These are phyloP conservation scores for Calidris pygmaea DNA, from an alignment of 2,113 vertebrate genomes.

Conservation along the genomic window DNA sequence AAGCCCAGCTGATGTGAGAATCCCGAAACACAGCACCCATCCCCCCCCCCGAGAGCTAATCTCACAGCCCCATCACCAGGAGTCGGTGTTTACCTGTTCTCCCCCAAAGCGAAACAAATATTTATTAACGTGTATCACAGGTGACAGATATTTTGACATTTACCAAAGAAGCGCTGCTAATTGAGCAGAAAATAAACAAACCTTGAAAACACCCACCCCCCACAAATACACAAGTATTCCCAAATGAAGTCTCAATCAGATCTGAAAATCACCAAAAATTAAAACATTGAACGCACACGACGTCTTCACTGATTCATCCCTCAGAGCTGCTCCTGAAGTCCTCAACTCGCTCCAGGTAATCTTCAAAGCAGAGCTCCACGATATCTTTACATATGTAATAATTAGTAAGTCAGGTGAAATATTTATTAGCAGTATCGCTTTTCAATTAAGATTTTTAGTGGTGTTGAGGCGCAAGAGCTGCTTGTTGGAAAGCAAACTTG, in stretches of 20 bases:
- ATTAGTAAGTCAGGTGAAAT: neutral
- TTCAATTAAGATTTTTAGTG: neutral
- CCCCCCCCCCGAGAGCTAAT: neutral
- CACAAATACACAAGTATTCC: neutral
- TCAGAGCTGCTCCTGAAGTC: neutral
- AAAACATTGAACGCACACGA: neutral
- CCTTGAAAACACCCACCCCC: conserved; percentile 3
- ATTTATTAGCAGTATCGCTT: neutral
- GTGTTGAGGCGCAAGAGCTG: fast-evolving
- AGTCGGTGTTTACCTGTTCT: neutral
- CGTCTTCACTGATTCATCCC: neutral
- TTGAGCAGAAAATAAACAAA: neutral
- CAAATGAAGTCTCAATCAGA: neutral
- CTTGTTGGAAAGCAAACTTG: neutral
- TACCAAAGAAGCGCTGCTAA: neutral
- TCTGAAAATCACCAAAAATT: neutral
- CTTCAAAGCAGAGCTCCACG: neutral
- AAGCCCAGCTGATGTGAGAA: neutral
- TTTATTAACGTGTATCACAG: neutral
- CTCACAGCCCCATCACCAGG: neutral
- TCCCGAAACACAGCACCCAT: neutral
- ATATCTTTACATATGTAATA: neutral
- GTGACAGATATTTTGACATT: conserved; percentile 37
- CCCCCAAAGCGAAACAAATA: neutral
- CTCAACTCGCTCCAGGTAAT: neutral